A percentile compares a stretch with the other conserved stretches of the same genome.
phyloP scores from a whole-genome alignment of 2,113 vertebrate species.

The Phylloscopus whistleri region DNA sequence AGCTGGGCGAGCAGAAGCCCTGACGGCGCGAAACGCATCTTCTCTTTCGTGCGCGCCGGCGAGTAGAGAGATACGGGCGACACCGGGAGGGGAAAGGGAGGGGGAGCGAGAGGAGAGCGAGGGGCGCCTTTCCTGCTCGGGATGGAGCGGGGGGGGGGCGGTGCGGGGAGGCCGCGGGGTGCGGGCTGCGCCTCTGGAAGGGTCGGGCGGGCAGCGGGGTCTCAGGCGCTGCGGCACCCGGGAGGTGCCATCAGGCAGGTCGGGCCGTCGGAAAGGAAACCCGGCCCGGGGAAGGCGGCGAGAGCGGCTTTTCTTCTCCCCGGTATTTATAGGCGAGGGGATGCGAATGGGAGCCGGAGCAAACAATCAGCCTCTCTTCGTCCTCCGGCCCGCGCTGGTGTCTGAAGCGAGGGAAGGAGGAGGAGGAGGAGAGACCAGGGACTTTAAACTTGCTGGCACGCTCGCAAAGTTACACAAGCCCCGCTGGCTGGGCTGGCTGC shows the following conservation, averaged over 20 bases:
- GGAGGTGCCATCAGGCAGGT: neutral
- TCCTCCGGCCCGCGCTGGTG: constrained; percentile 48
- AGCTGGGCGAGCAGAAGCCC: constrained; percentile 58
- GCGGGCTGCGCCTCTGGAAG: neutral
- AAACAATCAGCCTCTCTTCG: constrained; percentile 57
- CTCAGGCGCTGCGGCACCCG: neutral
- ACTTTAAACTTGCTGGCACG: constrained; percentile 80
- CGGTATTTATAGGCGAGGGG: constrained; percentile 23
- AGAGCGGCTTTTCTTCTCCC: neutral
- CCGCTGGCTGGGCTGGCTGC: constrained; percentile 63
- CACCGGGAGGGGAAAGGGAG: neutral
- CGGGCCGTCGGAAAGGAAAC: neutral
- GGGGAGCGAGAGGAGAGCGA: neutral
- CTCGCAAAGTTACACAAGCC: constrained; percentile 80
- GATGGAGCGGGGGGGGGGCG: neutral
- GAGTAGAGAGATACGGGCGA: neutral
- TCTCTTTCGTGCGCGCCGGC: neutral
- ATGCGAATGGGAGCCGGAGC: constrained; percentile 13
- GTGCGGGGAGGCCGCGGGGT: neutral
- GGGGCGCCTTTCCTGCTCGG: neutral
- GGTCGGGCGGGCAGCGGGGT: neutral
- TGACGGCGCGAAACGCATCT: constrained; percentile 55
- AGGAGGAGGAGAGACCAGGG: constrained; percentile 61
- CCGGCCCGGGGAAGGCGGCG: neutral
- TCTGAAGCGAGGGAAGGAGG: constrained; percentile 62